Conservation (phyloP, 2,888 invertebrate species). For the Melikaiella ostensackeni region DNA sequence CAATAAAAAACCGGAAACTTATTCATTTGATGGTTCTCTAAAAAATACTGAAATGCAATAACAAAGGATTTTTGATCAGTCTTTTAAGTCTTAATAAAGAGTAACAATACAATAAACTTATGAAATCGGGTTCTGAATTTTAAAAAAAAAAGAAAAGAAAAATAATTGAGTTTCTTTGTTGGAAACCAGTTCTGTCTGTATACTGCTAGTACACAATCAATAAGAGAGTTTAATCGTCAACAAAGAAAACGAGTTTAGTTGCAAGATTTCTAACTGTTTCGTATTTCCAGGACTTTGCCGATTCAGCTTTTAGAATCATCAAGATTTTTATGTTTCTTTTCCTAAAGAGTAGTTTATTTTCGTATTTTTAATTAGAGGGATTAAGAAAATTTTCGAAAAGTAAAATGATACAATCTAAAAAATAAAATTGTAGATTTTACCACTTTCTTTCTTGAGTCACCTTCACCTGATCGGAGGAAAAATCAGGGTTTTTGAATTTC, state of each 20-base stretch:
- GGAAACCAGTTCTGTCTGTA: slow-evolving; percentile 8
- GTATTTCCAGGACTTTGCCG: slow-evolving; percentile 1
- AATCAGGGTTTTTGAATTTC: not conserved
- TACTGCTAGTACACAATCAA: slow-evolving; percentile 11
- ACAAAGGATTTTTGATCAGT: not conserved
- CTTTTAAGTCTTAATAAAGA: not conserved
- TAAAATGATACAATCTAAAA: not conserved
- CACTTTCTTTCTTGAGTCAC: slow-evolving; percentile 1
- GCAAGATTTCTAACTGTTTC: slow-evolving; percentile 38
- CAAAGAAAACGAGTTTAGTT: slow-evolving; percentile 39
- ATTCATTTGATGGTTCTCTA: not conserved
- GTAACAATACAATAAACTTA: not conserved
- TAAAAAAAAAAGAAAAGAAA: not conserved
- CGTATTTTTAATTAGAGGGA: not conserved
- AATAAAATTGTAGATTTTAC: not conserved
- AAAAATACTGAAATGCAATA: not conserved
- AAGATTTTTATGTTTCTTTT: not conserved
- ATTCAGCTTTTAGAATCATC: not conserved
- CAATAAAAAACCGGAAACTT: not conserved
- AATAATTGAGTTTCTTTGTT: slow-evolving; percentile 22
- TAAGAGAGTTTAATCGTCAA: slow-evolving; percentile 29
- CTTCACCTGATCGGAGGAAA: slow-evolving; percentile 3
- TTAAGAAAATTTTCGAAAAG: not conserved
- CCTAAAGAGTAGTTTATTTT: not conserved
- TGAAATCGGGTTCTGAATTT: not conserved